Base-by-base conservation (phyloP, 2,888 invertebrate species). In the Diplazon laetatorius region DNA sequence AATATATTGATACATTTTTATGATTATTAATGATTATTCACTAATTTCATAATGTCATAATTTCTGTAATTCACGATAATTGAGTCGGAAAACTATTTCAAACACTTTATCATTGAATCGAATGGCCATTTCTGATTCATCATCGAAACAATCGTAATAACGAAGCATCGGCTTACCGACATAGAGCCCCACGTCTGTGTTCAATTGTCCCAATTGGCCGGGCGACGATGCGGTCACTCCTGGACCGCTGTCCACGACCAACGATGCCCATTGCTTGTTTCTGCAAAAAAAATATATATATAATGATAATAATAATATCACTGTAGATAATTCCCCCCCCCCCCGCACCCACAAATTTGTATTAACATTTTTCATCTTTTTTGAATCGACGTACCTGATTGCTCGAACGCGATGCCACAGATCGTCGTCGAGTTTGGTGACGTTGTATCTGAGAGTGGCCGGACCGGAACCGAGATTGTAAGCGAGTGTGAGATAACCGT, bases 381-480 rank as follows among this genome's bases (percentile, higher is more conserved):
- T 30, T 30, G 30, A 30, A 5, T 30, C 2, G 22, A 84, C 88
- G 90, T 90, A 96, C 96, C 96, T 94, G 83, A 95, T 94, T 46
- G 95, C 95, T 87, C 94, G 93, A 78, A 96, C 93, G 80, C 95
- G 92, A 91, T 97, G 96, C 96, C 96, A 97, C 66, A 96, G 93
- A 48, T 97, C 97, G 90, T 98, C 98, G 91, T 97, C 96, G 44
- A 98, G 95, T 89, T 95, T 94, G 10, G 97, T 96, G 85, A 94
- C 93, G 91, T 98, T 98, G 85, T 97, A 97, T 80, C 95, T 93
- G 65, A 98, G 95, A 80, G 95, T 93, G 62, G 96, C 96, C 88
- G 97, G 97, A 0, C 97, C 97, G 83, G 96, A 96, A 57, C 97
- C 97, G 82, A 97, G 93, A 91, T 97, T 96, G 90, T 96, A 98